Percentiles rank a stretch among this genome's conserved stretches.
Evolutionary conservation across 1,140 invertebrate species (phyloP).

Genomic region (Drosophila bipectinata): DNA sequence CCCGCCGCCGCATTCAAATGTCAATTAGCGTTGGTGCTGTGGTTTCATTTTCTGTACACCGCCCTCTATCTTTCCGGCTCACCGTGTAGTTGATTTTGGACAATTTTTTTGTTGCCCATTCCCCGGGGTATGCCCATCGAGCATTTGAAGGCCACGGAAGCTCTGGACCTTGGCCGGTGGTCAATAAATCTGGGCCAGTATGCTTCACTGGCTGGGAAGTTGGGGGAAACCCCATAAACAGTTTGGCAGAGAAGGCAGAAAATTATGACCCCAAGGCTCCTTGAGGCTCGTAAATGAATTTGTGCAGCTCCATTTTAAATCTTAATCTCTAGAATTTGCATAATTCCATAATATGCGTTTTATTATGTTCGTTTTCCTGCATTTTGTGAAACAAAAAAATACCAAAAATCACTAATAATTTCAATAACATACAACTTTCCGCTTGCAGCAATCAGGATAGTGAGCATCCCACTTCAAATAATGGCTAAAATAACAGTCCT

Average conservation of each 20-base stretch:
- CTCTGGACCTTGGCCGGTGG: slow-evolving; percentile 24
- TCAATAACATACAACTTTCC: slow-evolving; percentile 39
- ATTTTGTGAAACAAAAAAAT: background rate
- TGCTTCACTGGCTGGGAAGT: background rate
- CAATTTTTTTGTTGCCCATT: slow-evolving; percentile 22
- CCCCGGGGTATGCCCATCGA: slow-evolving; percentile 24
- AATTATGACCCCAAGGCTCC: slow-evolving; percentile 5
- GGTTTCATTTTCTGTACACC: slow-evolving; percentile 50
- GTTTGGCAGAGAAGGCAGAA: background rate
- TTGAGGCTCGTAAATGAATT: too few relatives aligned
- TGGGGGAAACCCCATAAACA: slow-evolving; percentile 9
- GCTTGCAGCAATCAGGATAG: slow-evolving; percentile 47
- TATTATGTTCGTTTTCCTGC: background rate
- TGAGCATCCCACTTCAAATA: slow-evolving; percentile 22
- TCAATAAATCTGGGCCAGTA: slow-evolving; percentile 25
- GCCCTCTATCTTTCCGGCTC: slow-evolving; percentile 55
- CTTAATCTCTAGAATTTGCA: too few relatives aligned
- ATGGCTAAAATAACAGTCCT: slow-evolving; percentile 25
- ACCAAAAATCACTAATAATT: slow-evolving; percentile 1
- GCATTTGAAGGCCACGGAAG: slow-evolving; percentile 27
- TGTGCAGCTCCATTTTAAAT: too few relatives aligned
- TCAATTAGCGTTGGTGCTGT: slow-evolving; percentile 74
- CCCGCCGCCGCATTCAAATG: slow-evolving; percentile 39
- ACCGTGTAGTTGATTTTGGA: slow-evolving; percentile 39
- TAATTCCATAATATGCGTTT: slow-evolving; percentile 2